Percentiles rank a stretch among this genome's conserved stretches.
phyloP scores from a whole-genome alignment of 2,888 invertebrate species.

The Callyntrura guangdongensis region DNA sequence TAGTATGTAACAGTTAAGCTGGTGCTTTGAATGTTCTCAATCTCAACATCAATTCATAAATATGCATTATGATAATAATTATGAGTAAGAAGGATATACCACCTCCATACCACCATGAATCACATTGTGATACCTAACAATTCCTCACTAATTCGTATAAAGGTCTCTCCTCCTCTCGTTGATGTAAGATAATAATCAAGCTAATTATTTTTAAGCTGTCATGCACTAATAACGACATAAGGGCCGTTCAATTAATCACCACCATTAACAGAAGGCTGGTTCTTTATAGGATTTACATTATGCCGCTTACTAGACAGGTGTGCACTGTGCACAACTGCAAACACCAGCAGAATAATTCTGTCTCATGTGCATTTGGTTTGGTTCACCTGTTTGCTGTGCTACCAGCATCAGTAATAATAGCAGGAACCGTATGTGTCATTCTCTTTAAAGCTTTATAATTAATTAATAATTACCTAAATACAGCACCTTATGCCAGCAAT shows the following conservation, averaged over 20 bases:
- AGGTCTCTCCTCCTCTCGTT: background rate
- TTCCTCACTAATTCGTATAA: background rate
- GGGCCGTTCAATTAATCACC: conserved; percentile 42
- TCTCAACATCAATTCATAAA: background rate
- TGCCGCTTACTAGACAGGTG: too few species aligned
- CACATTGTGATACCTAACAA: background rate
- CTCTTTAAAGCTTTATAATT: too few species aligned
- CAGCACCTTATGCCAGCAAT: too few species aligned
- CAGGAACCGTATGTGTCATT: too few species aligned
- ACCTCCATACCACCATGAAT: background rate
- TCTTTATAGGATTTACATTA: background rate
- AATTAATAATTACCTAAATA: too few species aligned
- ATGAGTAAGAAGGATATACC: background rate
- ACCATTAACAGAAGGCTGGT: background rate
- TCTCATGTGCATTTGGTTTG: too few species aligned
- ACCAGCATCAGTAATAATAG: too few species aligned
- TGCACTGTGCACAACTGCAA: too few species aligned
- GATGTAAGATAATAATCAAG: conserved; percentile 49
- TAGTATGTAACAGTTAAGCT: background rate
- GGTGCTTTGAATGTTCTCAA: background rate
- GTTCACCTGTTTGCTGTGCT: too few species aligned
- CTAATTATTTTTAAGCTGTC: conserved; percentile 67
- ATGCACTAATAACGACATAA: conserved; percentile 71
- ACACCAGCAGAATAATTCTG: too few species aligned
- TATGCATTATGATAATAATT: background rate